Evolutionary conservation across 2,797 vertebrate genomes (phyloP).

Genomic region (Tapera naevia): DNA sequence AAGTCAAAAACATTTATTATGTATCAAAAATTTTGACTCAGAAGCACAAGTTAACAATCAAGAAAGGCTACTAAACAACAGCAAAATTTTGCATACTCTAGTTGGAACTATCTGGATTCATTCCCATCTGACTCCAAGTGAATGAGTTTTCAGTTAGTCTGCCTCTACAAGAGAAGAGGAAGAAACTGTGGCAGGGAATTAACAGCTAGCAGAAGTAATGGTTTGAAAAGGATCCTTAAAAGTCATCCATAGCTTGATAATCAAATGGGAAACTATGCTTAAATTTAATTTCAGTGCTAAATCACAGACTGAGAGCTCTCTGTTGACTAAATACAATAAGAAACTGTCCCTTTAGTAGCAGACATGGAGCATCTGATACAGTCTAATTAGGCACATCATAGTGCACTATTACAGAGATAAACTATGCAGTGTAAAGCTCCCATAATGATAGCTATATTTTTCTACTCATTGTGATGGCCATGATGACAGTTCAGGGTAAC

Average conservation of each 20-base stretch:
- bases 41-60: neutral
- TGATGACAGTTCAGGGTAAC: constrained; percentile 41
- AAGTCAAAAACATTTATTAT: neutral
- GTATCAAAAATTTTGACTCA: neutral
- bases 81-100: neutral
- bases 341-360: constrained; percentile 49
- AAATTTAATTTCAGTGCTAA: constrained; percentile 72
- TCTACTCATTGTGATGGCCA: constrained; percentile 60
- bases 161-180: neutral
- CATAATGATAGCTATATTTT: constrained; percentile 70
- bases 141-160: neutral
- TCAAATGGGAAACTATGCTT: constrained; percentile 51
- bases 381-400: constrained; percentile 73
- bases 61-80: neutral
- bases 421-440: constrained; percentile 60
- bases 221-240: constrained; percentile 34
- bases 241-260: constrained; percentile 21
- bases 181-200: neutral
- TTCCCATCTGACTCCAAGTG: neutral
- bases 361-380: constrained; percentile 44
- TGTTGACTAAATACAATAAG: constrained; percentile 61
- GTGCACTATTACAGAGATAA: constrained; percentile 64
- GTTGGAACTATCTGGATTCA: neutral
- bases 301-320: constrained; percentile 59
- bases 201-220: neutral